Base-by-base conservation (phyloP, 2,113 vertebrate species). In the Semnornis frantzii region DNA sequence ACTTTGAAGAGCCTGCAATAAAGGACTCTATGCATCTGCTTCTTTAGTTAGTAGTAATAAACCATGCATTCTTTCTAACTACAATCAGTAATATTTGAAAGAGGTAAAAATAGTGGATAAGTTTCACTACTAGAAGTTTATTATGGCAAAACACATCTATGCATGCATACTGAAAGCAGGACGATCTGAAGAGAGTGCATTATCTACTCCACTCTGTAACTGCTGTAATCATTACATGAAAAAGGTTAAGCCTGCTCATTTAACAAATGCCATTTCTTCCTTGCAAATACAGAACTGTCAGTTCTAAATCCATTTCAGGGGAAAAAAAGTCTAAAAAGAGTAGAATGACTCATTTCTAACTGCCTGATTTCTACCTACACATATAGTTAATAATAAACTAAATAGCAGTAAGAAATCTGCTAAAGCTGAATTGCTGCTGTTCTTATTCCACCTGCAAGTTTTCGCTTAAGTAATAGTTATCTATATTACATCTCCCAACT, bases 381-480 rank as follows among this genome's bases (percentile, higher is more conserved):
- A 28, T 48, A 66, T 10, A 78, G 86, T 89, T 94, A 94, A 86
- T 90, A 59, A 95, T 90, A 62, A 92, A 90, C 70, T 72, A 90
- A 54, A 37, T 8, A 66, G 14, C 55, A 69, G 16, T 14, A 89
- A 68, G 8, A 75, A 62, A 28, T 65, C n/a, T 75, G 48, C 54
- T 24, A 30, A 59, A 79, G 59, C 30, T 76, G n/a, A 42, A 37
- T n/a, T 86, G 39, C 74, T 90, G 48, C 37, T 77, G 3, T 10
- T 80, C 28, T 66, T 81, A 62, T 39, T 72, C 57, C 1, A 0
- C 48, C 54, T 81, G 8, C 31, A 73, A 81, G 42, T 33, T 82
- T 79, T 76, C 15, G 44, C 23, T 55, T 73, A 72, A 72, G 55
- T 10, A 69, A 58, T 3, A 83, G 37, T n/a, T 75, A 68, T 30